Evolutionary conservation across 2,888 invertebrate species (phyloP), one percentile per base, ranked within the genome.

Genomic region (Ichneumon xanthorius): DNA sequence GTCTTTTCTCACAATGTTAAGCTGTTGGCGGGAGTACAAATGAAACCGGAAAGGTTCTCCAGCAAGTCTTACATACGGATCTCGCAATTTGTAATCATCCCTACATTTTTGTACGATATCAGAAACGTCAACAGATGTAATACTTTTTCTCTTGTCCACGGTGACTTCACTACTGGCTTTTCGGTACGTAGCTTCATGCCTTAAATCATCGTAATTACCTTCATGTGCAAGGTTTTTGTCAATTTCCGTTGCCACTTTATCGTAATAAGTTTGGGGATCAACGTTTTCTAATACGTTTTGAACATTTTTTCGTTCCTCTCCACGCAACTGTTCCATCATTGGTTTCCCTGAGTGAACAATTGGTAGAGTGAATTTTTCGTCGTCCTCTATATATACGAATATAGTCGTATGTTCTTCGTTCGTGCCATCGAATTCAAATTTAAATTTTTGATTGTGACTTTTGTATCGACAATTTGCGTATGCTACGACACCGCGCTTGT

Each of bases 21-120:
- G 30, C 30, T 61, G 30, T 30, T 30, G 30, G 9, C 26, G 30
- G 4, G 61, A 61, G 26, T 61, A 61, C 61, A 61, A 4, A 61
- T 30, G 61, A 30, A 61, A 16, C 61, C 61, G 61, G 16, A n/a
- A 61, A 30, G 61, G 61, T 61, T 61, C 61, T 16, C 30, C 61
- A 14, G 61, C 61, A 33, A 61, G 61, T 5, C 30, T 26, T 30
- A 61, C 61, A 16, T 61, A 61, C 14, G 61, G 30, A 30, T 61
- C 61, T 30, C 61, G 22, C 30, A 30, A 30, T 61, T 61, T 61
- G 16, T 61, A 61, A 19, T 61, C 61, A 33, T 30, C 30, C 30
- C 61, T 11, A 61, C 61, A 61, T 61, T 61, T 61, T 61, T 61
- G 61, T 30, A 61, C 61, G 1, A 61, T 30, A 61, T 61, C 61